phyloP scores from a whole-genome alignment of 2,113 vertebrate genomes.

The Coreoperca whiteheadi region DNA sequence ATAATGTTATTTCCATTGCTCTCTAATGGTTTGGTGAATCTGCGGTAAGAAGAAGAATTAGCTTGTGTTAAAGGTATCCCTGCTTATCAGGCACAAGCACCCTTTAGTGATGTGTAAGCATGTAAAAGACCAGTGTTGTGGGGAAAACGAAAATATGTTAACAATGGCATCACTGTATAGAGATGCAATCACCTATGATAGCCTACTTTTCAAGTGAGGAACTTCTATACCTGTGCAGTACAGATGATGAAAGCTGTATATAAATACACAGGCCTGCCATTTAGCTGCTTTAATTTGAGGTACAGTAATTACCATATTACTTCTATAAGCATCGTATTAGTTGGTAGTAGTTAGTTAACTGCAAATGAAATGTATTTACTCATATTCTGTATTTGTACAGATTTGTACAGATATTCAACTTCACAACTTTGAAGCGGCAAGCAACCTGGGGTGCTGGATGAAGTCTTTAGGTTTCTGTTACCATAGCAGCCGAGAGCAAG shows the following conservation, averaged over 20 bases:
- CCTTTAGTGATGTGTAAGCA: conserved; percentile 34
- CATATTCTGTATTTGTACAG: neutral
- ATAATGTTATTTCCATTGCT: neutral
- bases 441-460: neutral
- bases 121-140: neutral
- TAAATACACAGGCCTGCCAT: neutral
- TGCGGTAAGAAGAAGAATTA: neutral
- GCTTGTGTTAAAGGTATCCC: neutral
- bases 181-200: neutral
- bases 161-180: neutral
- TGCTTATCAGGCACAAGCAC: neutral
- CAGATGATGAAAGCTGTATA: neutral
- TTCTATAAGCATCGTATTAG: neutral
- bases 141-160: neutral
- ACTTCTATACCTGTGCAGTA: neutral
- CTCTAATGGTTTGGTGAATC: neutral
- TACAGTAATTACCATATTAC: neutral
- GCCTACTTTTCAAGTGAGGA: neutral
- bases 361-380: neutral
- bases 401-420: conserved; percentile 6
- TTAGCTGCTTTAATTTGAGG: neutral
- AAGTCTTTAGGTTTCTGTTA: conserved; percentile 41
- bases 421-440: conserved; percentile 11
- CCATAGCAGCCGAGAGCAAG: conserved; percentile 48
- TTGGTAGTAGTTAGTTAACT: neutral